phyloP scores from a whole-genome alignment of 2,888 invertebrate genomes.

The Lymantria dispar region DNA sequence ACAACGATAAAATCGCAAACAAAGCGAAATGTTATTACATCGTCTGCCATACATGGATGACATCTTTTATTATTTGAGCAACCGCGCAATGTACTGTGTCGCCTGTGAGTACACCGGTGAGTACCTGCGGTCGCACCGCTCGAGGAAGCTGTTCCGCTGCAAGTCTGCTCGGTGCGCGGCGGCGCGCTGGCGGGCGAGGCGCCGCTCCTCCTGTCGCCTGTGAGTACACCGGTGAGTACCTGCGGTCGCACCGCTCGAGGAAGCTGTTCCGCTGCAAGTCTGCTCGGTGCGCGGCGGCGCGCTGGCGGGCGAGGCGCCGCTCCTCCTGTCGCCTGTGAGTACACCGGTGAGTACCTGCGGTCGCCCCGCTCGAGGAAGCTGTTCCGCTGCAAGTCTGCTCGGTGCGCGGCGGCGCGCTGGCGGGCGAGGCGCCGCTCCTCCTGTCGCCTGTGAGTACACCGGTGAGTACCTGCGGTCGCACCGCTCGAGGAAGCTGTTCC shows the following conservation, averaged over 20 bases:
- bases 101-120: no score
- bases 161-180: not conserved
- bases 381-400: not conserved
- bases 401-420: not conserved
- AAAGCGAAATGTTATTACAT: no score
- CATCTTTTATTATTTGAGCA: no score
- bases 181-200: not conserved
- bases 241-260: not conserved
- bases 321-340: no score
- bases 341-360: no score
- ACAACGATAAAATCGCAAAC: no score
- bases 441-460: no score
- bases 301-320: not conserved
- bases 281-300: not conserved
- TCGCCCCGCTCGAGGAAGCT: not conserved
- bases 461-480: slow-evolving; percentile 6
- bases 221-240: no score
- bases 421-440: not conserved
- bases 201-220: no score
- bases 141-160: not conserved
- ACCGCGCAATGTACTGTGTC: no score
- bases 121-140: slow-evolving; percentile 3
- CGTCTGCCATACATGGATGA: no score
- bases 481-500: not conserved
- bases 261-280: not conserved